A percentile compares a stretch with the other conserved stretches of the same genome.
Evolutionary conservation across 2,888 invertebrate species (phyloP).

Genomic region (Parnassius apollo): DNA sequence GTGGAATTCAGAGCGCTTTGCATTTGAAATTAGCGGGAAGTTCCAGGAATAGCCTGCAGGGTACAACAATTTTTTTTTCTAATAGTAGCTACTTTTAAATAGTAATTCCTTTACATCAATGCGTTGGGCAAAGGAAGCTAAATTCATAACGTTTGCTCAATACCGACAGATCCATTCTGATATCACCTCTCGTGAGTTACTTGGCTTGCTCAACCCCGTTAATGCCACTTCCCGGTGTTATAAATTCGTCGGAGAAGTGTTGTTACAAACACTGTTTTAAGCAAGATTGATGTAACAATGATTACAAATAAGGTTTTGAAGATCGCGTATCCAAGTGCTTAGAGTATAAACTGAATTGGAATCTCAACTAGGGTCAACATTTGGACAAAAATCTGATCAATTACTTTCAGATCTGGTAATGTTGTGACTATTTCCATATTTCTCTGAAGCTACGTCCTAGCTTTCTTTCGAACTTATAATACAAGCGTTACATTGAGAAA

Average conservation of each 20-base stretch:
- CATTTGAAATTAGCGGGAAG: no score
- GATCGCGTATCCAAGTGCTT: no score
- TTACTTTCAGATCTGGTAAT: not conserved
- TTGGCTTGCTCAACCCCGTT: conserved; percentile 8
- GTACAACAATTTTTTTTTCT: no score
- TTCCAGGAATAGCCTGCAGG: no score
- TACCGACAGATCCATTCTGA: not conserved
- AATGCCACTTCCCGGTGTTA: conserved; percentile 14
- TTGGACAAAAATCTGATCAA: no score
- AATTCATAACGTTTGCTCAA: not conserved
- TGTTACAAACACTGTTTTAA: not conserved
- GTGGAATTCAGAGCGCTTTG: no score
- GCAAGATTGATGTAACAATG: not conserved
- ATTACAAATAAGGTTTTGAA: not conserved
- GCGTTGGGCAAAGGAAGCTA: not conserved
- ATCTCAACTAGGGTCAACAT: no score
- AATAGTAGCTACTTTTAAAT: no score
- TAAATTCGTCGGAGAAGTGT: not conserved
- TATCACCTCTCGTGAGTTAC: conserved; percentile 1
- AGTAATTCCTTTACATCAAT: not conserved
- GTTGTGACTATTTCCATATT: no score
- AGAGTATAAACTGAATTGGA: not conserved
- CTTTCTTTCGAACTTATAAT: no score
- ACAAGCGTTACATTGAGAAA: no score
- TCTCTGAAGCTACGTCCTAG: no score